Evolutionary conservation across 2,113 vertebrate species (phyloP), one percentile per base, ranked within the genome.

Genomic region (Pseudolaguvia tuberculata): DNA sequence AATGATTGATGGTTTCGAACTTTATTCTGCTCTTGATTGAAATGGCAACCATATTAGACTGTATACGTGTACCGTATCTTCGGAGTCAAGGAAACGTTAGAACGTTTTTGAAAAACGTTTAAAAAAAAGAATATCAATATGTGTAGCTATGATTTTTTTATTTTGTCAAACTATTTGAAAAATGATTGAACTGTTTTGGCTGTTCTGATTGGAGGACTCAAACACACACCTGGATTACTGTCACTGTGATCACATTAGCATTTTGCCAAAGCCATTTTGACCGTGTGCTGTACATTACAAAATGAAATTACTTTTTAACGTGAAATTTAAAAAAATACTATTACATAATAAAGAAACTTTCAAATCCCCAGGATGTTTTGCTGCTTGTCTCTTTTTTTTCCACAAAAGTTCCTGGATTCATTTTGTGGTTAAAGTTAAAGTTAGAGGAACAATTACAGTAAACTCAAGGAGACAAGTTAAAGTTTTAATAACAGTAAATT

Each of bases 281-380:
- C 47, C 23, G 56, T 70, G 68, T 2, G 58, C 14, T 45, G 10
- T 29, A 47, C 52, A 67, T 48, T 74, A 62, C 25, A 35, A 23
- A 62, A 70, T 45, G 9, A 45, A 18, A 39, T 74, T 25, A 74
- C 39, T 47, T 63, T 53, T 35, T 9, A 39, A 42, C 9, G 17
- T 27, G 25, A 52, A 20, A 51, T 42, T 42, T n/a, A n/a, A n/a
- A n/a, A n/a, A 29, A 51, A 29, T 5, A 48, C 55, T 72, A 61
- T 50, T 21, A 62, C 5, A 61, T 17, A 51, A 35, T 8, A 1
- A 72, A 58, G 27, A 20, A 31, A 72, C 39, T 15, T n/a, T 35
- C 0, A 21, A 23, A 42, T 14, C 20, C 15, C 13, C 53, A 17
- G 18, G 20, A 39, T 20, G 31, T 14, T 0, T 39, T 29, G 1